Percentiles rank a stretch among this genome's conserved stretches.
phyloP scores from a whole-genome alignment of 2,888 invertebrate genomes.

The Hemithea aestivaria region DNA sequence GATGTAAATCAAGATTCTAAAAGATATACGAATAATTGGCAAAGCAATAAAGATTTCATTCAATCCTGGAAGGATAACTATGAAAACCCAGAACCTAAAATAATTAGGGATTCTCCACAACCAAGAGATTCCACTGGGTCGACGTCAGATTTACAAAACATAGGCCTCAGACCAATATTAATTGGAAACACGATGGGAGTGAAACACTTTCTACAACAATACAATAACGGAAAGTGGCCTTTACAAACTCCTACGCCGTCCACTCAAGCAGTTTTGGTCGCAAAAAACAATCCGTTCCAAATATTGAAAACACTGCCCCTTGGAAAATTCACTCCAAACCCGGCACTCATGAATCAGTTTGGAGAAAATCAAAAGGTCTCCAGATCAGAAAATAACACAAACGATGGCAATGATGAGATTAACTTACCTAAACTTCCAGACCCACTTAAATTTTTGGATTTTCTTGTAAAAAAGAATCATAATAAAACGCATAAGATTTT shows the following conservation, averaged over 20 bases:
- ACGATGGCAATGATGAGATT: too few relatives aligned
- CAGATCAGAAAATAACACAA: too few relatives aligned
- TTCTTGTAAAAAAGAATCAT: too few relatives aligned
- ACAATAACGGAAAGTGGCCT: not conserved
- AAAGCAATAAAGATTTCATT: slow-evolving; percentile 36
- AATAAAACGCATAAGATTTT: too few relatives aligned
- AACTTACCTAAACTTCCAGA: too few relatives aligned
- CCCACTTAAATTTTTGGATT: too few relatives aligned
- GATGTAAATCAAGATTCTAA: too few relatives aligned
- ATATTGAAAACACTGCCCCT: slow-evolving; percentile 52
- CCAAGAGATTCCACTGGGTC: slow-evolving; percentile 38
- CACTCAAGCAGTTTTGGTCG: slow-evolving; percentile 45
- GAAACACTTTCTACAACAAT: slow-evolving; percentile 15
- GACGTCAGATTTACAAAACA: slow-evolving; percentile 32
- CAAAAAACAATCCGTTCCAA: slow-evolving; percentile 39
- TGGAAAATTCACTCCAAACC: slow-evolving; percentile 32
- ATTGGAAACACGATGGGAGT: slow-evolving; percentile 42
- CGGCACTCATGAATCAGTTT: not conserved
- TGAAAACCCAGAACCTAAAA: too few relatives aligned
- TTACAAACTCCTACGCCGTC: slow-evolving; percentile 29
- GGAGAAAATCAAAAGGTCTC: too few relatives aligned
- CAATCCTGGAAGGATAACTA: too few relatives aligned
- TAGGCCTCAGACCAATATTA: slow-evolving; percentile 46
- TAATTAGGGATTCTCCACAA: slow-evolving; percentile 33
- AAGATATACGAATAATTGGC: too few relatives aligned